phyloP scores from a whole-genome alignment of 2,113 vertebrate genomes.

The Syngnathoides biaculeatus region DNA sequence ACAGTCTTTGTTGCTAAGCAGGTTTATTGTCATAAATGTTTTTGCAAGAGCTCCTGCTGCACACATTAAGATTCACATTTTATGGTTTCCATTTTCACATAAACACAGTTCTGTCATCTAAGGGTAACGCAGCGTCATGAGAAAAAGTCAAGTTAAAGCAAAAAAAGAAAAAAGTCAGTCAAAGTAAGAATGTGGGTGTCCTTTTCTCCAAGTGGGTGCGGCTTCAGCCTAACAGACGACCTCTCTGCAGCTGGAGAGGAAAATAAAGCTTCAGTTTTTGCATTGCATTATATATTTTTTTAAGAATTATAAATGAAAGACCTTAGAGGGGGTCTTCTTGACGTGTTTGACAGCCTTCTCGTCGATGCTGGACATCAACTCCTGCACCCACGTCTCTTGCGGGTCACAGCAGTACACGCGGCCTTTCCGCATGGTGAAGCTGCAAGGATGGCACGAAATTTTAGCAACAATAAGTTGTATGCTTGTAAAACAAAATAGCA shows the following conservation, averaged over 20 bases:
- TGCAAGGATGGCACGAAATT: conserved; percentile 11
- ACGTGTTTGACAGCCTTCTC: accelerated
- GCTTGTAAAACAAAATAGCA: too few relatives aligned
- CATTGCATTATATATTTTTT: background rate
- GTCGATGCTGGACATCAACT: conserved; percentile 28
- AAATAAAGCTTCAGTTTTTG: conserved; percentile 1
- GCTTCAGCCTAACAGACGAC: background rate
- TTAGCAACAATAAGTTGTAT: too few relatives aligned
- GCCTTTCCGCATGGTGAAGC: conserved; percentile 57
- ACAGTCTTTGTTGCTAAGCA: background rate
- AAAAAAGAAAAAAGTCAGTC: background rate
- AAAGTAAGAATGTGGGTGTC: background rate
- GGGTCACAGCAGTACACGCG: conserved; percentile 57
- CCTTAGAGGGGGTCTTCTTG: background rate
- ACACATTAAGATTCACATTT: conserved; percentile 1
- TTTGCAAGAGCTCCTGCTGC: background rate
- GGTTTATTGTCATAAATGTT: conserved; percentile 17
- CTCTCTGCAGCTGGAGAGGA: conserved; percentile 9
- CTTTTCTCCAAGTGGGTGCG: background rate
- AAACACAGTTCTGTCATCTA: background rate
- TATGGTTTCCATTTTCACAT: background rate
- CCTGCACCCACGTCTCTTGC: conserved; percentile 40
- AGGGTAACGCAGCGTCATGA: background rate
- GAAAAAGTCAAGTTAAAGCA: background rate
- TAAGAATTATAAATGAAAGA: background rate